phyloP scores from a whole-genome alignment of 2,888 invertebrate genomes.

The Apamea monoglypha region DNA sequence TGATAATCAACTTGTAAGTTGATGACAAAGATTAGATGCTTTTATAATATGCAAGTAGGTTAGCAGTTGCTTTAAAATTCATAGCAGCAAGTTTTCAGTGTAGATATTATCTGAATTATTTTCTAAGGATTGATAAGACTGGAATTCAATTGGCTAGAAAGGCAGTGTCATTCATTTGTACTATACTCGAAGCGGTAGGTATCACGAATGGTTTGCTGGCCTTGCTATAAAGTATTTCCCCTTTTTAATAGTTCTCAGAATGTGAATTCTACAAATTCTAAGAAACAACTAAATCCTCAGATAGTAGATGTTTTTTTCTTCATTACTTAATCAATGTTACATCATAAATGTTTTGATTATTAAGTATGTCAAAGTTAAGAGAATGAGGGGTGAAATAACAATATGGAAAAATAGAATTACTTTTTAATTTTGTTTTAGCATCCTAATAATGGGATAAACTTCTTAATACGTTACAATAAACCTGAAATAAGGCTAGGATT shows the following conservation, averaged over 20 bases:
- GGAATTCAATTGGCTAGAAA: slow-evolving; percentile 11
- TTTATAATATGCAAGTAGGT: slow-evolving; percentile 51
- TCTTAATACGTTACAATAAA: background rate
- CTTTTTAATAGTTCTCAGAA: slow-evolving; percentile 33
- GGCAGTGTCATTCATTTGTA: slow-evolving; percentile 1
- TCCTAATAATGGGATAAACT: background rate
- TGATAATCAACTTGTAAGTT: slow-evolving; percentile 54
- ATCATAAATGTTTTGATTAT: slow-evolving; percentile 15
- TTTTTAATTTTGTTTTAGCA: background rate
- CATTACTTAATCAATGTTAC: slow-evolving; percentile 11
- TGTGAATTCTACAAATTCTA: slow-evolving; percentile 10
- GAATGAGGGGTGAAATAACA: background rate
- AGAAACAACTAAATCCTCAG: slow-evolving; percentile 6
- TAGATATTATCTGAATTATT: slow-evolving; percentile 24
- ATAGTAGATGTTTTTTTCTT: background rate
- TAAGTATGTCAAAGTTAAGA: background rate
- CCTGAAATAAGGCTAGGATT: background rate
- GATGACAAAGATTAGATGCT: slow-evolving; percentile 59
- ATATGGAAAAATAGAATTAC: background rate
- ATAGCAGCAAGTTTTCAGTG: slow-evolving; percentile 13
- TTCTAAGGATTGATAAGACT: slow-evolving; percentile 28
- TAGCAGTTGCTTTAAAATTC: slow-evolving; percentile 28
- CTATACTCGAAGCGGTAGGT: background rate
- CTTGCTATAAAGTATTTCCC: slow-evolving; percentile 41
- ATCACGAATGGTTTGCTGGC: slow-evolving; percentile 16